Evolutionary conservation across 37 sponge, comb jelly and placozoan species (phyloP), one percentile per base, ranked within the genome.

Genomic region (Hormiphora californensis): DNA sequence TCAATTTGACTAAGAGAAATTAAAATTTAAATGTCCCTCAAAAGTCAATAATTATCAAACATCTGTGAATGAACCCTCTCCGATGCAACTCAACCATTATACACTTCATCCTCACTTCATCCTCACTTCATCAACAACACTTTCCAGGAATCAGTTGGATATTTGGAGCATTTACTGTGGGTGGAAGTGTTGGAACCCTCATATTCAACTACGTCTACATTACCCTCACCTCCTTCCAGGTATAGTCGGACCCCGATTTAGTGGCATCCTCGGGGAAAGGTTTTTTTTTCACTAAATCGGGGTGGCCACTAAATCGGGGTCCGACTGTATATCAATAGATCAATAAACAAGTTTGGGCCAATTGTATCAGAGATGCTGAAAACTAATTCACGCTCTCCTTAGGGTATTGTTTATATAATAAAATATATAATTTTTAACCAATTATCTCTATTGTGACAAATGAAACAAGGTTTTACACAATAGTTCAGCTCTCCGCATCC

Each of bases 201-300:
- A 12, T 57, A 23, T 57, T 57, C 61, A 57, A 57, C 61, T 57
- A 57, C 27, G 30, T 57, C n/a, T 57, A 57, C 61, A 57, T 57
- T 30, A 57, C 27, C 9, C 61, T 57, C 61, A 57, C n/a, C 61
- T 57, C 61, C 9, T 57, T 57, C 61, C 61, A 57, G 61, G 61
- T 57, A 57, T 30, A 57, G 23, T 30, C 27, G 61, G 23, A 19
- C 9, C n/a, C n/a, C n/a, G n/a, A n/a, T n/a, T n/a, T n/a, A n/a
- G n/a, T n/a, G n/a, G n/a, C n/a, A n/a, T n/a, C n/a, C n/a, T n/a
- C n/a, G n/a, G n/a, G n/a, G n/a, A n/a, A n/a, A n/a, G n/a, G n/a
- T n/a, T n/a, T n/a, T n/a, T n/a, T n/a, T n/a, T n/a, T n/a, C n/a
- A n/a, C n/a, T n/a, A n/a, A n/a, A n/a, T n/a, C n/a, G n/a, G n/a